phyloP scores from a whole-genome alignment of 2,113 vertebrate genomes.

The Spermophilus dauricus region DNA sequence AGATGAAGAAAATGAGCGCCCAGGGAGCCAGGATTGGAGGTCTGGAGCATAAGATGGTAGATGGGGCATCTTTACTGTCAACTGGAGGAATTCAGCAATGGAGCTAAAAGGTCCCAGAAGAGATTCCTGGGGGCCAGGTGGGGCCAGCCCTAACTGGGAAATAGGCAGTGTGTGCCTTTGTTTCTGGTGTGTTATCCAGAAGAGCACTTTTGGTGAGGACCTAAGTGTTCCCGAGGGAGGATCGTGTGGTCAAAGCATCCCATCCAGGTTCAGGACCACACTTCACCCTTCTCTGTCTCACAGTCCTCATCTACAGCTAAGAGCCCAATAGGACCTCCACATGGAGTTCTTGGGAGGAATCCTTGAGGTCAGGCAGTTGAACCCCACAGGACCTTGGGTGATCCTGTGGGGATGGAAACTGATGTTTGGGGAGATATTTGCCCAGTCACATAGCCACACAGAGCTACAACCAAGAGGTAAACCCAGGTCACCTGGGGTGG shows the following conservation, averaged over 20 bases:
- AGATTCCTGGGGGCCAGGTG: not conserved
- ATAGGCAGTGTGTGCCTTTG: not conserved
- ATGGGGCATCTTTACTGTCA: not conserved
- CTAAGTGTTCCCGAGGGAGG: not conserved
- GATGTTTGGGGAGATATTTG: not conserved
- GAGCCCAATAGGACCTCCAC: accelerated
- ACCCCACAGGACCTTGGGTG: not conserved
- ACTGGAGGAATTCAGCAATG: not conserved
- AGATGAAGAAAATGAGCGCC: not conserved
- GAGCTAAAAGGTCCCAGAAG: not conserved
- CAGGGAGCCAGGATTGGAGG: not conserved
- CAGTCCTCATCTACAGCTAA: not conserved
- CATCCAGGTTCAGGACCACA: not conserved
- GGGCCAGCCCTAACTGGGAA: not conserved
- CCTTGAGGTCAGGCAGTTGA: not conserved
- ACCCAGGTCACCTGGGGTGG: not conserved
- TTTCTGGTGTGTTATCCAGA: not conserved
- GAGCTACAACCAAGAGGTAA: not conserved
- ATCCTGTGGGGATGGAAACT: not conserved
- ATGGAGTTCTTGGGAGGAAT: not conserved
- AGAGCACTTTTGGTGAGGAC: not conserved
- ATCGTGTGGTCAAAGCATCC: not conserved
- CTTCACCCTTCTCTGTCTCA: not conserved
- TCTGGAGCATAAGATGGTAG: not conserved
- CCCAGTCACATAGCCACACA: not conserved